phyloP scores from a whole-genome alignment of 2,797 vertebrate species.

The Siniperca obscura region DNA sequence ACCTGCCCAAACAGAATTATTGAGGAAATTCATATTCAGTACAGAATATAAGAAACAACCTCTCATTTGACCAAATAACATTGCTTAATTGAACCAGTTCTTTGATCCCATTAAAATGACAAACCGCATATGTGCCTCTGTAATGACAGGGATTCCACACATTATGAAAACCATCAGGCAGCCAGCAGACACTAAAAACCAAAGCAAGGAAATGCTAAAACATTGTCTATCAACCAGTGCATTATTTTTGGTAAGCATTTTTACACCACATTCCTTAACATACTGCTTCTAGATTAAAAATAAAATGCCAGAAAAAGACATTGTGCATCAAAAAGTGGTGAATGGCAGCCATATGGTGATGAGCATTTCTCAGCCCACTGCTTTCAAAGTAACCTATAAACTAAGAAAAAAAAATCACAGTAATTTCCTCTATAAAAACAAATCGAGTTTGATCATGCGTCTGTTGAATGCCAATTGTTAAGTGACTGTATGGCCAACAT shows the following conservation, averaged over 20 bases:
- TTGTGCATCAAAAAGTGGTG: slow-evolving; percentile 47
- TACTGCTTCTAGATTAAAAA: slow-evolving; percentile 33
- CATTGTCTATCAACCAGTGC: slow-evolving; percentile 39
- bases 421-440: slow-evolving; percentile 65
- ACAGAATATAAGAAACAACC: slow-evolving; percentile 3
- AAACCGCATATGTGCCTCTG: slow-evolving; percentile 29
- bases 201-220: slow-evolving; percentile 32
- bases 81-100: neutral
- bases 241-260: slow-evolving; percentile 44
- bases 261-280: slow-evolving; percentile 32
- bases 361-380: slow-evolving; percentile 48
- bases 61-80: slow-evolving; percentile 1
- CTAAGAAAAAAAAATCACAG: slow-evolving; percentile 43
- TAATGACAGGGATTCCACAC: slow-evolving; percentile 23
- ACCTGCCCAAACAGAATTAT: slow-evolving; percentile 2
- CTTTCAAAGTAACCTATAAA: slow-evolving; percentile 78
- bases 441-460: slow-evolving; percentile 64
- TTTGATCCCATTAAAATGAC: slow-evolving; percentile 40
- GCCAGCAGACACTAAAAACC: slow-evolving; percentile 34
- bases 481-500: slow-evolving; percentile 70
- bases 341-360: slow-evolving; percentile 78
- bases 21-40: slow-evolving; percentile 5
- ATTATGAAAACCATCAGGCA: slow-evolving; percentile 42
- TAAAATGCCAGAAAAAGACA: slow-evolving; percentile 13
- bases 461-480: slow-evolving; percentile 55